Evolutionary conservation across 2,888 invertebrate genomes (phyloP), one percentile per base, ranked within the genome.

Genomic region (Blastobasis lacticolella): DNA sequence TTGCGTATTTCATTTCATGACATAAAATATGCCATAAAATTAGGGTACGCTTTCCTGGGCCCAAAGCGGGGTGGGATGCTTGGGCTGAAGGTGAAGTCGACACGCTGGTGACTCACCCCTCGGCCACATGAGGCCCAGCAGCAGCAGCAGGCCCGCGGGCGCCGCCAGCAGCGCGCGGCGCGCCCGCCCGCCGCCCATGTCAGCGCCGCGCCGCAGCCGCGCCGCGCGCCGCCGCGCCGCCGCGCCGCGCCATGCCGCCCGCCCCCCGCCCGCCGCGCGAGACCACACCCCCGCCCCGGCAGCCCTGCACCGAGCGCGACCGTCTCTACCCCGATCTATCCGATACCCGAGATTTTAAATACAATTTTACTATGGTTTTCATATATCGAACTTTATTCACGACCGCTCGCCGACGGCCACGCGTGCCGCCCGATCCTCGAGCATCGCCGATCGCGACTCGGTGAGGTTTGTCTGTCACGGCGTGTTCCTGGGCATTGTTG

Each of bases 131-230:
- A 85, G 81, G 83, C 73, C 83, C 78, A 87, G 84, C 83, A 85
- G 81, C 73, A 84, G 85, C 81, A 88, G 85, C 81, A 86, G 81
- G 78, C 76, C 82, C 78, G 86, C 87, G 84, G 84, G 86, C 86
- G 86, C 85, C 83, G 86, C 84, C 83, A 81, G 75, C 73, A 78
- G 84, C 81, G 79, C 74, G 85, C 88, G 86, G 84, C 87, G 85
- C 85, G 87, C 78, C 85, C 85, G 84, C 67, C 38, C 53, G 70
- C 81, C 78, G 79, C 73, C 81, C 86, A 86, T 86, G 85, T 86
- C 86, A 85, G 85, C 85, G 85, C 81, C 77, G 81, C 84, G 78
- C 78, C 75, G 75, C 69, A 69, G 73, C 77, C 69, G 75, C 77
- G 80, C 81, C 77, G 79, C 80, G 73, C 81, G 78, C 77, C 81